Percentiles rank a stretch among this genome's conserved stretches.
These are phyloP conservation scores for Zeugodacus cucurbitae DNA, from an alignment of 1,140 invertebrate species.

Conservation along the genomic window DNA sequence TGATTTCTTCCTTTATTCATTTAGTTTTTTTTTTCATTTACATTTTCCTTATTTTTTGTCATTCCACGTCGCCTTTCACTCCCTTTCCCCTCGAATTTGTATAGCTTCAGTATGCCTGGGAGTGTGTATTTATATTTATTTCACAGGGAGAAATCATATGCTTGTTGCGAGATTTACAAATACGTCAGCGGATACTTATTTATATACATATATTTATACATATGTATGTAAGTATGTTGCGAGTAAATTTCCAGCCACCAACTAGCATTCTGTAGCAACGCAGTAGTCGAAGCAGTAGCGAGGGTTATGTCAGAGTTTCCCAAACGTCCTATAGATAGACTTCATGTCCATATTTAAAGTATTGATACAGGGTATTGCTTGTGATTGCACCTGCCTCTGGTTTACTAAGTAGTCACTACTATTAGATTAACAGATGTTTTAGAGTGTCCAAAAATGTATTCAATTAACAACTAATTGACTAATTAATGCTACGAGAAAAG, in stretches of 20 bases:
- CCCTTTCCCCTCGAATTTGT: background rate
- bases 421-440: too few relatives aligned
- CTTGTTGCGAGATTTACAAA: background rate
- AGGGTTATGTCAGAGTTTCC: background rate
- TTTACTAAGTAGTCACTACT: too few relatives aligned
- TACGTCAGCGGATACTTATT: background rate
- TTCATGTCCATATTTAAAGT: background rate
- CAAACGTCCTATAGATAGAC: background rate
- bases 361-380: background rate
- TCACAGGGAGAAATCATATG: background rate
- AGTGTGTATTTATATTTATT: background rate
- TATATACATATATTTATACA: background rate
- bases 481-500: too few relatives aligned
- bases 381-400: too few relatives aligned
- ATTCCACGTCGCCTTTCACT: background rate
- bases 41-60: background rate
- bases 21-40: background rate
- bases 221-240: background rate
- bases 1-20: slow-evolving; percentile 24
- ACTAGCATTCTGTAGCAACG: background rate
- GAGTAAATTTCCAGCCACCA: too few relatives aligned
- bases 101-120: too few relatives aligned
- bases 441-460: too few relatives aligned
- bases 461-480: too few relatives aligned
- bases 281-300: background rate